Base-by-base conservation (phyloP, 2,888 invertebrate species). In the Alloplasta piceator region DNA sequence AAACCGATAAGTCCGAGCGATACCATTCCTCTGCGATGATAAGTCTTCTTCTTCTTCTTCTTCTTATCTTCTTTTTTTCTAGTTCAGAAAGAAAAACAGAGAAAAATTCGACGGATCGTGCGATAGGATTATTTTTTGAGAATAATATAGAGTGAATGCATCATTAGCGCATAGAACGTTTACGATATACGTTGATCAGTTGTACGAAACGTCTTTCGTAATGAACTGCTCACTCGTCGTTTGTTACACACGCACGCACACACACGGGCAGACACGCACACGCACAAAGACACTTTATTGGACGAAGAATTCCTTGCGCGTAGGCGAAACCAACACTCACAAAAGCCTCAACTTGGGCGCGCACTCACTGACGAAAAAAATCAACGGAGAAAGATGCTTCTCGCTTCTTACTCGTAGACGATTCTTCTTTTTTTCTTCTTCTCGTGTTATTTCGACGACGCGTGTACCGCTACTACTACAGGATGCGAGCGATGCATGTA, bases 121-220 rank as follows among this genome's bases (percentile, higher is more conserved):
- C 26, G 26, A 26, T 2, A 26, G 26, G 26, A 26, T 26, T 26
- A 26, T 26, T 26, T 26, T 26, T 26, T 3, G 26, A 26, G 1
- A 26, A 26, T 26, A 26, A 26, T 1, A 26, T 26, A 26, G 26
- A 26, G 26, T 26, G 26, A 26, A 26, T 26, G 26, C 26, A 26
- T 26, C 1, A 26, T 26, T 26, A 26, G 26, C 26, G 26, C 1
- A 26, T 26, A 26, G 26, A 26, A 26, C 26, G 26, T 26, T 26
- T 26, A 26, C 26, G 26, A 26, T 26, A 26, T 26, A 3, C 26
- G 26, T 26, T 26, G 26, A 26, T 26, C 26, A 26, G 26, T 26
- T 26, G 52, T 7, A 26, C 26, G 39, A 38, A 64, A 79, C 50
- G 26, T 70, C 68, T 74, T 52, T 63, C 74, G 74, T 79, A 67